Evolutionary conservation across 2,797 vertebrate species (phyloP).

Genomic region (Chelon labrosus): DNA sequence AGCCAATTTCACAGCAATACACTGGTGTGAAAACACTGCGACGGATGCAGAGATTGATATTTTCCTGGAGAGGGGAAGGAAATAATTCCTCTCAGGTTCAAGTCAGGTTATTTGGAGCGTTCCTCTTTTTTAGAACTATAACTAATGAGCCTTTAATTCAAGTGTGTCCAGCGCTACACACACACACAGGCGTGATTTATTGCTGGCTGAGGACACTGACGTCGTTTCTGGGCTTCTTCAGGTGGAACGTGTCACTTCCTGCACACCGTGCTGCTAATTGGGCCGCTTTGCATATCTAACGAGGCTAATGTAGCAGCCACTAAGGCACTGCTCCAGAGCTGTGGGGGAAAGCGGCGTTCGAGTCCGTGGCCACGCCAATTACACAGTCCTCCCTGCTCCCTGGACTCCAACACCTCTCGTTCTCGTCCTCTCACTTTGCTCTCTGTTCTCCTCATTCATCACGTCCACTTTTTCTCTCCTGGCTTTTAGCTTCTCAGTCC

Average conservation of each 20-base stretch:
- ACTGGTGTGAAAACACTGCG: conserved; percentile 40
- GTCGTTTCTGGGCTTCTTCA: conserved; percentile 69
- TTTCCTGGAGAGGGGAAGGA: conserved; percentile 10
- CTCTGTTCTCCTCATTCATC: conserved; percentile 54
- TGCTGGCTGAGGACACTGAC: conserved; percentile 34
- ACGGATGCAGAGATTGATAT: conserved; percentile 23
- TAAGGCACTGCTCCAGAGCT: conserved; percentile 56
- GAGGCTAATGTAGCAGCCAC: conserved; percentile 77
- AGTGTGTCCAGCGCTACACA: conserved; percentile 25
- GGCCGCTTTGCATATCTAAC: conserved; percentile 82
- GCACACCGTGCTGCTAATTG: conserved; percentile 77
- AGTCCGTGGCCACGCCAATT: conserved; percentile 36
- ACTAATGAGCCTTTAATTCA: conserved; percentile 65
- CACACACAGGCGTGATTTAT: conserved; percentile 65
- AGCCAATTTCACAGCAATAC: conserved; percentile 55
- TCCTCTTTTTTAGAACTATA: conserved; percentile 1
- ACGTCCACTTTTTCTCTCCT: conserved; percentile 48
- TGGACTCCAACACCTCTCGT: neutral
- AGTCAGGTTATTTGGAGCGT: conserved; percentile 29
- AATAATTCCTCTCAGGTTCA: conserved; percentile 8
- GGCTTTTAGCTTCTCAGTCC: conserved; percentile 38
- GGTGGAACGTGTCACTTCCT: conserved; percentile 82
- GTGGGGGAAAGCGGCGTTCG: conserved; percentile 26
- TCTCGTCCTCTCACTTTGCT: conserved; percentile 17
- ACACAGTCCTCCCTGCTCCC: conserved; percentile 36